phyloP scores from a whole-genome alignment of 1,140 invertebrate species.

The Anoplolepis gracilipes region DNA sequence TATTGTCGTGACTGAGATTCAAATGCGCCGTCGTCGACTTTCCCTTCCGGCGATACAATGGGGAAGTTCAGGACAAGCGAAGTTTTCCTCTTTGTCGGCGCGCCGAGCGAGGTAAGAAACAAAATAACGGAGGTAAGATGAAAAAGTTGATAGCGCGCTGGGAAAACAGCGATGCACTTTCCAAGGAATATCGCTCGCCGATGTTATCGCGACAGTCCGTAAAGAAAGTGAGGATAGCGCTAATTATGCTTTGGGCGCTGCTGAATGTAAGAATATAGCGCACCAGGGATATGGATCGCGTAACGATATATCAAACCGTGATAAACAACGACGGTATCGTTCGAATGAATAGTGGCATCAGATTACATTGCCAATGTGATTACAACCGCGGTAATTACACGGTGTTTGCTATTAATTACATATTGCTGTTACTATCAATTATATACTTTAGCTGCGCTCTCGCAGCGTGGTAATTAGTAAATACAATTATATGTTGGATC shows the following conservation, averaged over 20 bases:
- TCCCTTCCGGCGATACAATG: slow-evolving; percentile 24
- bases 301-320: slow-evolving; percentile 48
- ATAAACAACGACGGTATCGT: slow-evolving; percentile 29
- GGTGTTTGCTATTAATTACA: slow-evolving; percentile 53
- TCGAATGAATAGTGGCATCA: slow-evolving; percentile 47
- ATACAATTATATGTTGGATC: slow-evolving; percentile 9
- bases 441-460: slow-evolving; percentile 41
- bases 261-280: slow-evolving; percentile 7
- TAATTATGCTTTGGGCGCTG: slow-evolving; percentile 36
- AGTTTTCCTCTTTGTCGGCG: slow-evolving; percentile 47
- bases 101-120: slow-evolving; percentile 31
- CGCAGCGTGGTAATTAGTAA: slow-evolving; percentile 47
- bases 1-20: slow-evolving; percentile 53
- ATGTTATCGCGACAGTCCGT: slow-evolving; percentile 41
- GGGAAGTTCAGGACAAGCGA: slow-evolving; percentile 18
- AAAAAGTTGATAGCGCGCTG: slow-evolving; percentile 52
- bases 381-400: slow-evolving; percentile 50
- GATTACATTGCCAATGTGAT: slow-evolving; percentile 58
- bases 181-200: slow-evolving; percentile 32
- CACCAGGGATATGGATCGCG: background rate
- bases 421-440: slow-evolving; percentile 48
- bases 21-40: slow-evolving; percentile 33
- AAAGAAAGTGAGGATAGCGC: slow-evolving; percentile 47
- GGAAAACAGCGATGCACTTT: slow-evolving; percentile 52
- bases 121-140: slow-evolving; percentile 35